Conservation (phyloP, 1,140 invertebrate genomes). For the Heterodera carotae region DNA sequence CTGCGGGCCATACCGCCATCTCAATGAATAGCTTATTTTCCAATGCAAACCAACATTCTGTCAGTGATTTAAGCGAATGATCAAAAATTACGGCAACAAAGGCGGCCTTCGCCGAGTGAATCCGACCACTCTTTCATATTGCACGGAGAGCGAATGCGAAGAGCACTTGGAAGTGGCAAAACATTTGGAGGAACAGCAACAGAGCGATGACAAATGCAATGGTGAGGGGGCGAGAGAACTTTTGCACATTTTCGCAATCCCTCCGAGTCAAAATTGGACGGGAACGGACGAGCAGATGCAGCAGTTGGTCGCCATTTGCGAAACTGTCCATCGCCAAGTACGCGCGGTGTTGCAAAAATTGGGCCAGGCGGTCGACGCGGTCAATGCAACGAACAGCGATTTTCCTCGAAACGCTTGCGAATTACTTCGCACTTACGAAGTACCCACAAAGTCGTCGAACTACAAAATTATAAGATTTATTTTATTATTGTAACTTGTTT, state of each 20-base stretch:
- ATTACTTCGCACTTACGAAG: background rate
- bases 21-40: too few species aligned
- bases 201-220: background rate
- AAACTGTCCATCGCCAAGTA: constrained; percentile 17
- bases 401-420: background rate
- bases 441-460: background rate
- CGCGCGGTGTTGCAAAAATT: background rate
- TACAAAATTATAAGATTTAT: too few species aligned
- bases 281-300: constrained; percentile 15
- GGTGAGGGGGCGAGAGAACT: background rate
- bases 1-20: too few species aligned
- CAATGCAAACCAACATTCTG: too few species aligned
- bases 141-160: background rate
- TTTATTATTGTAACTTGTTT: too few species aligned
- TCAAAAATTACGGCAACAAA: background rate
- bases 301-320: constrained; percentile 26
- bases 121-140: background rate
- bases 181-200: background rate
- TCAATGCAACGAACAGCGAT: background rate
- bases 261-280: background rate
- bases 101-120: background rate
- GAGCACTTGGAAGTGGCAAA: background rate
- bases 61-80: background rate
- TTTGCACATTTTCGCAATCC: background rate
- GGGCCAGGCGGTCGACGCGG: background rate